Evolutionary conservation across 2,797 vertebrate genomes (phyloP).

Genomic region (Odontamblyopus rebecca): DNA sequence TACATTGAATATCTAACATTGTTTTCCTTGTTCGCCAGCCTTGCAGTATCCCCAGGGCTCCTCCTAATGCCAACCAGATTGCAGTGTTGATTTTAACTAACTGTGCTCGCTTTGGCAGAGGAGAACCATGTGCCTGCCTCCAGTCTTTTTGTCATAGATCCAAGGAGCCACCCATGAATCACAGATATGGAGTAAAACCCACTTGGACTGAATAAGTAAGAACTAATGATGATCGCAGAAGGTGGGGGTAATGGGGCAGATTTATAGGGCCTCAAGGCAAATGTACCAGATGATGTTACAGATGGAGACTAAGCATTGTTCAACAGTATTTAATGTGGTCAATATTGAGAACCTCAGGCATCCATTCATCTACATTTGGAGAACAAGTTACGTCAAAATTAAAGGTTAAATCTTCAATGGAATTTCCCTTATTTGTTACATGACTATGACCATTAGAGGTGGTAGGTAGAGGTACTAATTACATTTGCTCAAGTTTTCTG

Average conservation of each 20-base stretch:
- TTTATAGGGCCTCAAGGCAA: constrained; percentile 45
- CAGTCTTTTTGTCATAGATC: constrained; percentile 15
- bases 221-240: constrained; percentile 13
- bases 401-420: not conserved
- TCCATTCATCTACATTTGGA: constrained; percentile 2
- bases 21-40: constrained; percentile 6
- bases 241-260: constrained; percentile 37
- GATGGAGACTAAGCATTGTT: constrained; percentile 22
- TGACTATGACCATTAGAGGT: not conserved
- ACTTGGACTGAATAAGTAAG: constrained; percentile 7
- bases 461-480: no score
- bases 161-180: not conserved
- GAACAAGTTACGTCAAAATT: not conserved
- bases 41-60: constrained; percentile 40
- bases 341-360: constrained; percentile 16
- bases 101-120: constrained; percentile 25
- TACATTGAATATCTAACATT: constrained; percentile 1
- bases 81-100: constrained; percentile 53
- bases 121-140: constrained; percentile 4
- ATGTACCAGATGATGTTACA: constrained; percentile 43
- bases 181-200: constrained; percentile 1
- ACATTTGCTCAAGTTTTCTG: not conserved
- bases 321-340: not conserved
- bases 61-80: constrained; percentile 50
- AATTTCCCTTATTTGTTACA: not conserved